Base-by-base conservation (phyloP, 1,140 invertebrate genomes). In the Tyrophagus putrescentiae region DNA sequence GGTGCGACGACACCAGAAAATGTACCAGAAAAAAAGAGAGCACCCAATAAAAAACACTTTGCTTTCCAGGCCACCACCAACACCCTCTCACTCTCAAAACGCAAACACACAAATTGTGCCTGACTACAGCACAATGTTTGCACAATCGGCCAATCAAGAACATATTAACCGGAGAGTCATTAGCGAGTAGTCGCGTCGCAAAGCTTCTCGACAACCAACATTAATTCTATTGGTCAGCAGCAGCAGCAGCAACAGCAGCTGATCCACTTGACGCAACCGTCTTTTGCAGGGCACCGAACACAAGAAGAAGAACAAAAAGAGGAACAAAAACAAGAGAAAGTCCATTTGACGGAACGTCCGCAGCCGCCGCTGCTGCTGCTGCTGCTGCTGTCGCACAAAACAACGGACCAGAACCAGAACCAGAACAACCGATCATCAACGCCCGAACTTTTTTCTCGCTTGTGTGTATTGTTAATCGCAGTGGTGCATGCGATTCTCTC, bases 81-180 rank as follows among this genome's bases (percentile, higher is more conserved):
- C 36, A 13, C 36, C 21, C 36, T 39, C 21, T 39, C 36, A 39
- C 36, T 13, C 36, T 13, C 36, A 39, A 39, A 39, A 9, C 45
- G 45, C 45, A 48, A 29, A 48, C 31, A 29, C 6, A 21, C 45
- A 21, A 48, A 7, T 7, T 48, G 7, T 21, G 7, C 23, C 21
- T 21, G 45, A 48, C 45, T n/a, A n/a, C n/a, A n/a, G n/a, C n/a
- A n/a, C n/a, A n/a, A n/a, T n/a, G n/a, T n/a, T n/a, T n/a, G n/a
- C n/a, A n/a, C n/a, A n/a, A n/a, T n/a, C n/a, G n/a, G n/a, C 7
- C 45, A 48, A 48, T 48, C 45, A 48, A 48, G 7, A 48, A 48
- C 45, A 48, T 48, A 48, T 48, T 48, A 48, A 48, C 45, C 23
- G n/a, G n/a, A 48, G 45, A 48, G 45, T 48, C 45, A 48, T 48